Percentiles rank a stretch among this genome's conserved stretches.
phyloP scores from a whole-genome alignment of 2,888 invertebrate genomes.

The Orthonevra nobilis region DNA sequence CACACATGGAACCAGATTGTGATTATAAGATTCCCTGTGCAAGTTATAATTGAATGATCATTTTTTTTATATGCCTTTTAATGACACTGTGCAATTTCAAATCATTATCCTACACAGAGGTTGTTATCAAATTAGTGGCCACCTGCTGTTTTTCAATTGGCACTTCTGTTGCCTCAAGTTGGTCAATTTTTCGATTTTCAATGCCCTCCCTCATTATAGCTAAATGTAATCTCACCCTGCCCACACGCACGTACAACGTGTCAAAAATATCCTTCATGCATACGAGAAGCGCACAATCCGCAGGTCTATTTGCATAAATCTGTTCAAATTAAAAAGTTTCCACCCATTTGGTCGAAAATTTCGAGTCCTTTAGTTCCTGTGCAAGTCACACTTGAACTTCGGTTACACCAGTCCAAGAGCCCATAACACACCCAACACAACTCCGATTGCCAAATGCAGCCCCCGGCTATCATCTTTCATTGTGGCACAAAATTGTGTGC shows the following conservation, averaged over 20 bases:
- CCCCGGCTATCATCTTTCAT: constrained; percentile 37
- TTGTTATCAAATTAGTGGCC: not conserved
- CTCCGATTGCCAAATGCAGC: constrained; percentile 36
- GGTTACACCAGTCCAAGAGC: constrained; percentile 31
- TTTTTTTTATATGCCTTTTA: too few relatives aligned
- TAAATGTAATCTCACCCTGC: constrained; percentile 65
- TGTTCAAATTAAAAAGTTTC: constrained; percentile 69
- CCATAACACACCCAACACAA: constrained; percentile 7
- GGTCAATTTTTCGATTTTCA: constrained; percentile 61
- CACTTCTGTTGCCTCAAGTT: constrained; percentile 44
- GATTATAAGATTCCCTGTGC: too few relatives aligned
- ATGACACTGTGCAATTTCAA: too few relatives aligned
- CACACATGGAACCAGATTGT: too few relatives aligned
- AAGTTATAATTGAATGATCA: too few relatives aligned
- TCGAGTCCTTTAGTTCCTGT: constrained; percentile 18
- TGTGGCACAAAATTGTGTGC: constrained; percentile 8
- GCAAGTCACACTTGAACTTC: constrained; percentile 49
- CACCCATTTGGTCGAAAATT: constrained; percentile 49
- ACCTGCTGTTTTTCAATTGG: constrained; percentile 34
- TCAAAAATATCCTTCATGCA: too few relatives aligned
- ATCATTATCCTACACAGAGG: not conserved
- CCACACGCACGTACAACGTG: constrained; percentile 17
- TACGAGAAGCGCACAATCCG: constrained; percentile 12
- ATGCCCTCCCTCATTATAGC: constrained; percentile 57
- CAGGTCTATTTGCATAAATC: constrained; percentile 69